phyloP scores from a whole-genome alignment of 2,113 vertebrate genomes.

The Malaclemys terrapin region DNA sequence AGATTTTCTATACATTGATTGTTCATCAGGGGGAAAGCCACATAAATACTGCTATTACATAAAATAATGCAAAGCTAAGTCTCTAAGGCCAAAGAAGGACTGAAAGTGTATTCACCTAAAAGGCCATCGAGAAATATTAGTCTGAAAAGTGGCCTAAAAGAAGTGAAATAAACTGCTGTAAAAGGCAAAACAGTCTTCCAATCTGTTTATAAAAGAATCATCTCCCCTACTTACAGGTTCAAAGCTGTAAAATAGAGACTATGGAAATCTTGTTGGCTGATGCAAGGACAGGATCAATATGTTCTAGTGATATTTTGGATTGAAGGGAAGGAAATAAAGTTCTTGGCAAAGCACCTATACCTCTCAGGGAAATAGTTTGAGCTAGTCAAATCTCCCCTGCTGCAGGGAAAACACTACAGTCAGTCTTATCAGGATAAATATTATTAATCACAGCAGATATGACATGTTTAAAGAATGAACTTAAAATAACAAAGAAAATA shows the following conservation, averaged over 20 bases:
- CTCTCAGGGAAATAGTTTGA: not conserved
- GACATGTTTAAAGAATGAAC: not conserved
- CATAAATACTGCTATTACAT: conserved; percentile 68
- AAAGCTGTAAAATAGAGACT: conserved; percentile 30
- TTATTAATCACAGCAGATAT: not conserved
- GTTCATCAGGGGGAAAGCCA: conserved; percentile 70
- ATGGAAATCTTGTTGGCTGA: not conserved
- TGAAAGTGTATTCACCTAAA: conserved; percentile 71
- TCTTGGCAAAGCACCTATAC: not conserved
- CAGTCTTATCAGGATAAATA: not conserved
- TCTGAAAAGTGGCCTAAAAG: conserved; percentile 31
- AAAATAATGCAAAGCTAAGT: conserved; percentile 72
- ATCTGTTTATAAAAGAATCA: not conserved
- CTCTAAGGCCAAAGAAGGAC: conserved; percentile 73
- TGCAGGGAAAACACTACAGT: not conserved
- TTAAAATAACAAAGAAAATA: conserved; percentile 18
- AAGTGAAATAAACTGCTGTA: conserved; percentile 61
- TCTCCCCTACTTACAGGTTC: conserved; percentile 22
- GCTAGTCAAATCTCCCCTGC: not conserved
- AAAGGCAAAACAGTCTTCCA: conserved; percentile 54
- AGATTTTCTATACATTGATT: conserved; percentile 74
- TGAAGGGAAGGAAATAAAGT: not conserved
- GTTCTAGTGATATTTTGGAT: not conserved
- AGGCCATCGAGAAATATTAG: conserved; percentile 71
- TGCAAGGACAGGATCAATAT: conserved; percentile 9